A percentile compares a stretch with the other conserved stretches of the same genome.
These are phyloP conservation scores for Hemaris fuciformis DNA, from an alignment of 2,888 invertebrate species.

Conservation along the genomic window DNA sequence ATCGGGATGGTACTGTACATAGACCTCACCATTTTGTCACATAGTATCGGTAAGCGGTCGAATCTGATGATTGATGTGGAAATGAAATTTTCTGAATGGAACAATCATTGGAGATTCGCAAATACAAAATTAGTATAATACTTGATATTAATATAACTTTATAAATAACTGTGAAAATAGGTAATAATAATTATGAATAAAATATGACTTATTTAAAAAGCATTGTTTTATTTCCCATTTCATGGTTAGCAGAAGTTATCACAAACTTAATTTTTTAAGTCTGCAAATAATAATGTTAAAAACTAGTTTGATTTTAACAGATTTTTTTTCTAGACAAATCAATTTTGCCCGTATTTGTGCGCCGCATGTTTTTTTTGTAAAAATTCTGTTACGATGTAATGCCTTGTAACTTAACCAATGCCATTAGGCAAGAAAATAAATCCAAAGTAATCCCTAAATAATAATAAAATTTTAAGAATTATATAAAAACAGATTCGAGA, in stretches of 20 bases:
- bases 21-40: conserved; percentile 78
- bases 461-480: no score
- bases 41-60: conserved; percentile 69
- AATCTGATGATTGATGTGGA: conserved; percentile 78
- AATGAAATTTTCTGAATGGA: conserved; percentile 80
- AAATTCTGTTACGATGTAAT: no score
- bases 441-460: no score
- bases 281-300: no score
- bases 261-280: no score
- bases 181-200: conserved; percentile 82
- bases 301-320: no score
- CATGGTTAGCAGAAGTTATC: neutral
- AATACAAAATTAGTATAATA: conserved; percentile 80
- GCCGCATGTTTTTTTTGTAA: no score
- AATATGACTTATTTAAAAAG: conserved; percentile 79
- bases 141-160: conserved; percentile 83
- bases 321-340: no score
- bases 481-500: no score
- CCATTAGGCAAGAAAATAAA: no score
- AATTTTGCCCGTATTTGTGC: no score
- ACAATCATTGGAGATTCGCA: conserved; percentile 80
- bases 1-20: conserved; percentile 86
- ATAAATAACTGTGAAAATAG: conserved; percentile 83
- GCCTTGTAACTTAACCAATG: no score
- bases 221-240: conserved; percentile 56